These are phyloP conservation scores for Diplodus sargus DNA, from an alignment of 2,797 vertebrate species.

Conservation along the genomic window DNA sequence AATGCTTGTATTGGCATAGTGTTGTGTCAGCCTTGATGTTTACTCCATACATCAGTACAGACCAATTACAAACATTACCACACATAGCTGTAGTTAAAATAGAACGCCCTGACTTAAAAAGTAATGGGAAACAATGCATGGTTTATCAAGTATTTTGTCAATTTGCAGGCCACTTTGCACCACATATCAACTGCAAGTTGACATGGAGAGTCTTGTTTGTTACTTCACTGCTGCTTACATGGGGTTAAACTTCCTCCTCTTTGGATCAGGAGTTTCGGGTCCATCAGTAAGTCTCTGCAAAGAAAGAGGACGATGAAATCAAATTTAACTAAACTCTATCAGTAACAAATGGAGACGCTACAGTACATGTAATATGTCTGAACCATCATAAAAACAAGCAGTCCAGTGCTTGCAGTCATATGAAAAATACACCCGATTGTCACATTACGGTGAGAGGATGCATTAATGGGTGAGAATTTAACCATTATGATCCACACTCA, in stretches of 20 bases:
- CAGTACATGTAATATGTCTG: too few species aligned
- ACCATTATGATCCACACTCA: too few species aligned
- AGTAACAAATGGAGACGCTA: neutral
- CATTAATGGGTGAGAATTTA: too few species aligned
- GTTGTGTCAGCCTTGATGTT: too few species aligned
- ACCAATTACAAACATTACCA: neutral
- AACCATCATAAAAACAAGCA: too few species aligned
- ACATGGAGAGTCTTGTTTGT: neutral
- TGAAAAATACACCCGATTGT: too few species aligned
- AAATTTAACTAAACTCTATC: neutral
- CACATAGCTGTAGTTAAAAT: neutral
- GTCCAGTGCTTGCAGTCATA: too few species aligned
- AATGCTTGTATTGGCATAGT: neutral
- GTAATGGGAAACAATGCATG: constrained; percentile 1
- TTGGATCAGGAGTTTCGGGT: constrained; percentile 86
- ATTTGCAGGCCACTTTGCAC: neutral
- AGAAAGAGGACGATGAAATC: neutral
- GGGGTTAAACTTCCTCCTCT: constrained; percentile 87
- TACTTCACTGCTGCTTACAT: constrained; percentile 75
- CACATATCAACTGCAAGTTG: neutral
- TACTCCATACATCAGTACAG: too few species aligned
- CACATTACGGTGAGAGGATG: too few species aligned
- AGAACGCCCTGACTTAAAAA: neutral
- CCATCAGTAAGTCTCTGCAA: constrained; percentile 83
- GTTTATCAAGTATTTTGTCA: neutral